Evolutionary conservation across 2,888 invertebrate species (phyloP).

Genomic region (Rhagium mordax): DNA sequence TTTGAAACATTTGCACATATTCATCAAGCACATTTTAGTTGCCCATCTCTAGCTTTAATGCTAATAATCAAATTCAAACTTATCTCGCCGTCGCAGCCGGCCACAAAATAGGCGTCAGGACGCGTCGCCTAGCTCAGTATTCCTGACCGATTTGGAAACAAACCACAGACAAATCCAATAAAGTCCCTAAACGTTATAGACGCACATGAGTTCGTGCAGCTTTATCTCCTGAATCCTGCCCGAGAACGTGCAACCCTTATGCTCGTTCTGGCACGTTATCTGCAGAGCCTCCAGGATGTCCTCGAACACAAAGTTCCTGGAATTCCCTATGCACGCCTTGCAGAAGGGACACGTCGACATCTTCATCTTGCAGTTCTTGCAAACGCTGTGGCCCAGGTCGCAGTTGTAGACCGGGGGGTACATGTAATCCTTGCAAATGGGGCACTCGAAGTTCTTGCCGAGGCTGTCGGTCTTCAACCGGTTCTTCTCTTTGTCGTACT

Average conservation of each 20-base stretch:
- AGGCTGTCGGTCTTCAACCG: slow-evolving; percentile 7
- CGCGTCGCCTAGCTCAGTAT: no score
- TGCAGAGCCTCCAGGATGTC: slow-evolving; percentile 55
- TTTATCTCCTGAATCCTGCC: slow-evolving; percentile 45
- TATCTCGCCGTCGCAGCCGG: no score
- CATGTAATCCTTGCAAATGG: slow-evolving; percentile 63
- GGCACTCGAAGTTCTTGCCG: slow-evolving; percentile 58
- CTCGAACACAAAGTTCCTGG: slow-evolving; percentile 60
- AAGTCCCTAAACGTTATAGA: slow-evolving; percentile 28
- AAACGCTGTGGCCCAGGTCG: slow-evolving; percentile 61
- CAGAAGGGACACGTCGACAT: slow-evolving; percentile 60
- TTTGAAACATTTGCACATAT: no score
- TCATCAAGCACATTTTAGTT: no score
- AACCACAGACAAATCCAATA: not conserved
- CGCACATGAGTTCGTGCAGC: slow-evolving; percentile 44
- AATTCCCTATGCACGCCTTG: slow-evolving; percentile 53
- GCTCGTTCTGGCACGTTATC: slow-evolving; percentile 57
- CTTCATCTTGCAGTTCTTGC: slow-evolving; percentile 55
- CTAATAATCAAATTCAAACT: no score
- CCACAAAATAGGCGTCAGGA: no score
- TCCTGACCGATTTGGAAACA: not conserved
- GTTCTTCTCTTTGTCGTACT: not conserved
- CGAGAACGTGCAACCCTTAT: slow-evolving; percentile 54
- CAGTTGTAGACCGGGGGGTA: slow-evolving; percentile 62
- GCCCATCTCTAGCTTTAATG: no score